These are phyloP conservation scores for Pipistrellus nathusii DNA, from an alignment of 2,797 vertebrate species.

Conservation along the genomic window DNA sequence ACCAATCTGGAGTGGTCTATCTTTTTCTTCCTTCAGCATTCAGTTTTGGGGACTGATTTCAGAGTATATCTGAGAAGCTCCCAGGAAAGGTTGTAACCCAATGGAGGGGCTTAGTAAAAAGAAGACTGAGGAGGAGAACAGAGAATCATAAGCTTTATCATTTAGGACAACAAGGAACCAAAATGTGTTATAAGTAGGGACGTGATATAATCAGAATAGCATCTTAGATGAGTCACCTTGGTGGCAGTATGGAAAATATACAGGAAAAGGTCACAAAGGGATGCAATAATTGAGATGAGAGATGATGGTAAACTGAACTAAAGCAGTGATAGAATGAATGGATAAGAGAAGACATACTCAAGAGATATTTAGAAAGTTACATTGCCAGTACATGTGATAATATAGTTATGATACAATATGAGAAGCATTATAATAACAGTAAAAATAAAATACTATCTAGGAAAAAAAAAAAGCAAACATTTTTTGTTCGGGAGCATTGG, in stretches of 20 bases:
- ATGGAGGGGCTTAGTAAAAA: background rate
- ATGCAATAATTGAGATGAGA: background rate
- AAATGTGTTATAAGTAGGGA: background rate
- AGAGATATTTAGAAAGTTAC: background rate
- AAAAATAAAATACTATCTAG: constrained; percentile 29
- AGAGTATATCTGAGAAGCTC: background rate
- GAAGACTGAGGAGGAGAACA: background rate
- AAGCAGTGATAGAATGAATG: background rate
- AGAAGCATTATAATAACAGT: background rate
- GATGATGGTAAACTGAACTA: background rate
- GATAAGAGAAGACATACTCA: background rate
- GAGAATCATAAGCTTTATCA: background rate
- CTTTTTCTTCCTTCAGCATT: background rate
- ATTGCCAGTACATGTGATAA: background rate
- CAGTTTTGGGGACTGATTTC: background rate
- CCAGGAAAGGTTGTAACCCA: background rate
- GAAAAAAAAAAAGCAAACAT: background rate
- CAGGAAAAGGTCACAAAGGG: background rate
- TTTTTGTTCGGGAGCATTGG: background rate
- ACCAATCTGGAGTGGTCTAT: background rate
- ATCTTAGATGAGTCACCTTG: background rate
- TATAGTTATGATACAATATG: background rate
- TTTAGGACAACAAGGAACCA: background rate
- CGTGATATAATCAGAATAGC: background rate
- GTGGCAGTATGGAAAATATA: background rate